Evolutionary conservation across 2,888 invertebrate genomes (phyloP), one percentile per base, ranked within the genome.

Genomic region (Kuschelorhynchus macadamiae): DNA sequence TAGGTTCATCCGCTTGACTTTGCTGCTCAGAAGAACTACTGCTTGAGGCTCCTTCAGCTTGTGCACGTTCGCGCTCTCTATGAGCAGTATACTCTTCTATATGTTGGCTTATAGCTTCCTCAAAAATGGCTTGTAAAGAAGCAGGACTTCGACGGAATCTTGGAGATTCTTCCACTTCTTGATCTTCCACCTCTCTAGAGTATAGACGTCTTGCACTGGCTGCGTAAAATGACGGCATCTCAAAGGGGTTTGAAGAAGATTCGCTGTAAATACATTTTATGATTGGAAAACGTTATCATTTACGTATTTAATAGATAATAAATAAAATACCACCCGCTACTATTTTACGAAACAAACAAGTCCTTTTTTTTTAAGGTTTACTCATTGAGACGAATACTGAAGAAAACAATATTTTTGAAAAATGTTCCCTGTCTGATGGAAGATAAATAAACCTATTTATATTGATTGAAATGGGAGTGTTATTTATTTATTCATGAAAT

Each of bases 91-190:
- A 56, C 21, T 57, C 64, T 52, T 62, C 67, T 12, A 62, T 47
- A 47, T 60, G 65, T 20, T 66, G 69, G 56, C 67, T 72, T 12
- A 74, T 66, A 1, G 73, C 71, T 49, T 75, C 75, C 33, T 76
- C 76, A 53, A 75, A 75, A 39, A 76, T 74, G 12, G 75, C 74
- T 46, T 72, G 66, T 33, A 76, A 57, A 18, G 74, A 70, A 32
- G 67, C 71, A 12, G 62, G 42, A 36, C 32, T 60, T 30, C 57
- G 25, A 7, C 36, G 21, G 14, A 36, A 11, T 17, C 25, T 25
- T 7, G 25, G 7, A 0, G 42, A 14, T 1, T 36, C 62, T n/a
- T 52, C 44, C n/a, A 52, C 39, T 33, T 55, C 61, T 2, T 57
- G 42, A 25, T 53, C 44, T 16, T 61, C 56, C 12, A 25, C 33